These are phyloP conservation scores for Palythoa grandis DNA, from an alignment of 92 coral and sea anemone species.

Conservation along the genomic window DNA sequence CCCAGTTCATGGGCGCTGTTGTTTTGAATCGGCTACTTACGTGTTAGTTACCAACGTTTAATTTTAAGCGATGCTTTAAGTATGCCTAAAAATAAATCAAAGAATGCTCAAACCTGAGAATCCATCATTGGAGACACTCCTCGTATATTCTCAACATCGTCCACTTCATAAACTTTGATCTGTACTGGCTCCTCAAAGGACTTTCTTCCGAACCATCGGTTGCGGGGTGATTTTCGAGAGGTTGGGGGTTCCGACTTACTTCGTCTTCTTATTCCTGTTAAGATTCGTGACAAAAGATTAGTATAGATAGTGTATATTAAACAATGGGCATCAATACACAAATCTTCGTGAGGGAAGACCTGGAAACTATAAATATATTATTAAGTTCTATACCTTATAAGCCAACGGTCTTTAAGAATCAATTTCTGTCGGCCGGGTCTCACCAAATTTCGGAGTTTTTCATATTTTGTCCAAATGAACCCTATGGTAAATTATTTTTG, in stretches of 20 bases:
- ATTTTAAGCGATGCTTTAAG: not conserved
- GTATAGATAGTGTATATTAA: not conserved
- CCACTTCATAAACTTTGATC: constrained; percentile 87
- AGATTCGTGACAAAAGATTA: not conserved
- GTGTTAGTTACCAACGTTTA: not conserved
- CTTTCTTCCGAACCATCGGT: constrained; percentile 90
- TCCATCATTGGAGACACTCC: constrained; percentile 40
- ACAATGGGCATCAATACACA: too few relatives aligned
- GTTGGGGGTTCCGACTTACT: constrained; percentile 85
- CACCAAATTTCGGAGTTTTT: too few relatives aligned
- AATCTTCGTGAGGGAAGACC: too few relatives aligned
- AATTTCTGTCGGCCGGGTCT: too few relatives aligned
- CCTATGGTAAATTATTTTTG: too few relatives aligned
- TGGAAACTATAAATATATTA: too few relatives aligned
- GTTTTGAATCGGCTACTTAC: not conserved
- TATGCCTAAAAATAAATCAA: not conserved
- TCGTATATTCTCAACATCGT: constrained; percentile 77
- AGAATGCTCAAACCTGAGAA: not conserved
- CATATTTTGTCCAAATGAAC: too few relatives aligned
- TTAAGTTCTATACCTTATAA: too few relatives aligned
- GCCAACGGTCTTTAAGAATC: too few relatives aligned
- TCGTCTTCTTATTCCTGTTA: constrained; percentile 63
- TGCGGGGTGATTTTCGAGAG: constrained; percentile 68
- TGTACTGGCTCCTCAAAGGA: constrained; percentile 78
- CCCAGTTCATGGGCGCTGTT: too few relatives aligned